A percentile compares a stretch with the other conserved stretches of the same genome.
Conservation (phyloP, 1,140 invertebrate species). For the Diorhabda carinulata region DNA sequence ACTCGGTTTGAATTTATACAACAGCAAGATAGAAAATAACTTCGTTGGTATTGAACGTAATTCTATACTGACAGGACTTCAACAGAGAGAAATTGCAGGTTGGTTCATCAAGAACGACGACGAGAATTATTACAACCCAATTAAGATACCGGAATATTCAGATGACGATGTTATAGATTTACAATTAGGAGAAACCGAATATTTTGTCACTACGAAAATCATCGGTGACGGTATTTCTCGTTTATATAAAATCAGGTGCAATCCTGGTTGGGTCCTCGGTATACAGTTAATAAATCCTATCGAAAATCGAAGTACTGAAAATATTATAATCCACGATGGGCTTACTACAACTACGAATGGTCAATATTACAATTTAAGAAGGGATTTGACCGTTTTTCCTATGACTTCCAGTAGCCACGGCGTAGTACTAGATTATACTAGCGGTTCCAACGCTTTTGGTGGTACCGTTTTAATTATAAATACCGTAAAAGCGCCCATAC, state of each 20-base stretch:
- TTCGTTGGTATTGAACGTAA: conserved; percentile 87
- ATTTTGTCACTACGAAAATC: conserved; percentile 68
- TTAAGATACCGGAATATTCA: conserved; percentile 58
- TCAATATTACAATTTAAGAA: conserved; percentile 70
- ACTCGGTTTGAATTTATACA: conserved; percentile 74
- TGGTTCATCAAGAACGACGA: conserved; percentile 79
- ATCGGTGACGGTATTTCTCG: conserved; percentile 52
- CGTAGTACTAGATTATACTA: conserved; percentile 76
- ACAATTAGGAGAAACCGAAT: conserved; percentile 67
- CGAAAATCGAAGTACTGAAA: conserved; percentile 79
- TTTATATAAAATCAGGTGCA: conserved; percentile 31
- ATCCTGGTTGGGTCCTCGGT: conserved; percentile 72
- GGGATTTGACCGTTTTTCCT: conserved; percentile 83
- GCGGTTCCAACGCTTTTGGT: conserved; percentile 72
- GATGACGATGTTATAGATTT: conserved; percentile 61
- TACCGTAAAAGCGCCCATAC: conserved; percentile 65
- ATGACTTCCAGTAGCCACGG: conserved; percentile 79
- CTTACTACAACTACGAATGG: conserved; percentile 55
- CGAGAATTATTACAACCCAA: conserved; percentile 65
- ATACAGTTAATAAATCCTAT: conserved; percentile 84
- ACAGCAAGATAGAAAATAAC: conserved; percentile 78
- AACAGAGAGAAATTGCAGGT: conserved; percentile 87
- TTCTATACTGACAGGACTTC: conserved; percentile 75
- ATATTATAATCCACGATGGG: conserved; percentile 73
- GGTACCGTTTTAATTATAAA: conserved; percentile 79